Base-by-base conservation (phyloP, 2,113 vertebrate species). In the Struthidea cinerea region DNA sequence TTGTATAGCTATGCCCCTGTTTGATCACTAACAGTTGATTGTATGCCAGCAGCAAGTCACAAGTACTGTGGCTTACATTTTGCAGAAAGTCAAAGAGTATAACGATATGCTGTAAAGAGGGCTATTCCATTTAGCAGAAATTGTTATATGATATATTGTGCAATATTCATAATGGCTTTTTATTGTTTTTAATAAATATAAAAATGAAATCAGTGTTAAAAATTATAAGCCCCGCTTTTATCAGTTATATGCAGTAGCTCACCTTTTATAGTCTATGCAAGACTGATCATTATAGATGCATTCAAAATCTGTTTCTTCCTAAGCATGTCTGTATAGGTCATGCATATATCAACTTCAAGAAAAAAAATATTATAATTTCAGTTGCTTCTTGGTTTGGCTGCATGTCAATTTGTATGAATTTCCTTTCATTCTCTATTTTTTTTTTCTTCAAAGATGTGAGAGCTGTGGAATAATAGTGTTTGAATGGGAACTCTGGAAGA, bases 121-220 rank as follows among this genome's bases (percentile, higher is more conserved):
- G 5, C 39, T 71, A 63, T 94, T 77, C 23, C 1, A 2, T 70
- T 70, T 63, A 86, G 35, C 21, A 60, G 68, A 89, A 92, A 87
- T 78, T 67, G 85, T 79, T 70, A 41, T 41, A 22, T 55, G 35
- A 57, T 80, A 46, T 73, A 63, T 80, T 90, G 67, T 88, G n/a
- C 63, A 90, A 79, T 93, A 93, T 77, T 87, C 60, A 67, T 80
- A 80, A 84, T 68, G 24, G 11, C 4, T 67, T 75, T 94, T 92
- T 90, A 84, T 49, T 93, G 42, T 55, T 97, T 94, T 92, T 80
- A 86, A 84, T 87, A 93, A 87, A 84, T 78, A 89, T 52, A 81
- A 90, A 78, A 90, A 88, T 42, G 8, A 87, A 95, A 91, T 73
- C n/a, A 42, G 13, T 81, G 35, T 65, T 90, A 80, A 91, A 84